These are phyloP conservation scores for Telenomus remus DNA, from an alignment of 1,140 invertebrate species.

Conservation along the genomic window DNA sequence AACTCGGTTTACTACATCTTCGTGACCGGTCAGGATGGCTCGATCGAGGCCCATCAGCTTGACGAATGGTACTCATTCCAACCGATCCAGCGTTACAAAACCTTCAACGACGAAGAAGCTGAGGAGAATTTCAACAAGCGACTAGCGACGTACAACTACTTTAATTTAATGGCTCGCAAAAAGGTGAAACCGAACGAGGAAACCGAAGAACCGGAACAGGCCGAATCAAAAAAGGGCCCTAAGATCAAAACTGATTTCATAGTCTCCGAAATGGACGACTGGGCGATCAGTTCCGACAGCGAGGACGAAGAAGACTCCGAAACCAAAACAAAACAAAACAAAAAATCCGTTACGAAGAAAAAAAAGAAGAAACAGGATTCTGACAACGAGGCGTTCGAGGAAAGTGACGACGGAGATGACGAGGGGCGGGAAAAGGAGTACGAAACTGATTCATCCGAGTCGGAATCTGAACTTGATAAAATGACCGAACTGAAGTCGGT, in stretches of 20 bases:
- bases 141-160: slow-evolving; percentile 96
- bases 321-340: slow-evolving; percentile 81
- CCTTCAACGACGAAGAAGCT: slow-evolving; percentile 95
- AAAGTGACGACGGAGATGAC: slow-evolving; percentile 97
- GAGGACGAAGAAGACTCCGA: slow-evolving; percentile 82
- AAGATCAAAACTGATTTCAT: slow-evolving; percentile 82
- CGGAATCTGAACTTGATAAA: slow-evolving; percentile 84
- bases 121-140: slow-evolving; percentile 96
- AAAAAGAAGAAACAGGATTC: slow-evolving; percentile 82
- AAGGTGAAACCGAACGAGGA: slow-evolving; percentile 85
- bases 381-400: slow-evolving; percentile 90
- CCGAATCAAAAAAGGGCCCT: slow-evolving; percentile 76
- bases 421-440: slow-evolving; percentile 94
- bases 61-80: slow-evolving; percentile 95
- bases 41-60: slow-evolving; percentile 95
- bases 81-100: slow-evolving; percentile 92
- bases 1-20: slow-evolving; percentile 91
- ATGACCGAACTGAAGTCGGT: slow-evolving; percentile 87
- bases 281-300: slow-evolving; percentile 84
- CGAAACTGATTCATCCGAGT: slow-evolving; percentile 89
- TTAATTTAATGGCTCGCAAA: slow-evolving; percentile 94
- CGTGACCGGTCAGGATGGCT: slow-evolving; percentile 93
- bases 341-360: slow-evolving; percentile 79
- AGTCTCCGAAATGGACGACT: slow-evolving; percentile 96
- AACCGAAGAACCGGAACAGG: slow-evolving; percentile 82